Conservation (phyloP, 2,888 invertebrate genomes). For the Globia sparganii region DNA sequence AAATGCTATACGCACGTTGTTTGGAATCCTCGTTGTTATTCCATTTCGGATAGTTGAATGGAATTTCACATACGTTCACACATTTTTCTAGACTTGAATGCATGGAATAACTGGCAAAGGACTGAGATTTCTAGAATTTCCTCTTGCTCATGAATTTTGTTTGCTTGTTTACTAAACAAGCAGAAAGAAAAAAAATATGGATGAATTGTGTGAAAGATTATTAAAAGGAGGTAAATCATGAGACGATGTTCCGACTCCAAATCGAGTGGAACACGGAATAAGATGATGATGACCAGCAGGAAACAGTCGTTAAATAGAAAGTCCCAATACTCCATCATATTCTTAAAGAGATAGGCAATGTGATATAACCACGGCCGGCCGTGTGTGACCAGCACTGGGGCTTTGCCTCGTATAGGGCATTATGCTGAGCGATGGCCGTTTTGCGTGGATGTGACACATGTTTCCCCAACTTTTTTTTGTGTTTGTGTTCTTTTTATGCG, state of each 20-base stretch:
- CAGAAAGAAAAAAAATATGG: background rate
- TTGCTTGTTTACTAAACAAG: background rate
- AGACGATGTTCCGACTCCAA: background rate
- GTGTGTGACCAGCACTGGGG: too few species aligned
- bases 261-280: background rate
- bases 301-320: background rate
- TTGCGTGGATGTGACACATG: too few species aligned
- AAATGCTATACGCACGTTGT: conserved; percentile 26
- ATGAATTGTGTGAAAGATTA: background rate
- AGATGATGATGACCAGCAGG: background rate
- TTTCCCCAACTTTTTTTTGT: too few species aligned
- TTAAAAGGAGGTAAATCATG: background rate
- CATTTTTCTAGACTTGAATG: conserved; percentile 12
- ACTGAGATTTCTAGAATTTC: background rate
- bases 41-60: conserved; percentile 18
- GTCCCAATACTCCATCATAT: background rate
- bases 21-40: background rate
- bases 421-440: too few species aligned
- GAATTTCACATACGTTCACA: conserved; percentile 28
- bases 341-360: background rate
- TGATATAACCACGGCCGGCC: background rate
- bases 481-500: too few species aligned
- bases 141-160: too few species aligned
- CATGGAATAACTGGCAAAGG: background rate
- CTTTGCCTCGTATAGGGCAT: too few species aligned